These are phyloP conservation scores for Montipora efflorescens DNA, from an alignment of 64 coral and sea anemone species.

Conservation along the genomic window DNA sequence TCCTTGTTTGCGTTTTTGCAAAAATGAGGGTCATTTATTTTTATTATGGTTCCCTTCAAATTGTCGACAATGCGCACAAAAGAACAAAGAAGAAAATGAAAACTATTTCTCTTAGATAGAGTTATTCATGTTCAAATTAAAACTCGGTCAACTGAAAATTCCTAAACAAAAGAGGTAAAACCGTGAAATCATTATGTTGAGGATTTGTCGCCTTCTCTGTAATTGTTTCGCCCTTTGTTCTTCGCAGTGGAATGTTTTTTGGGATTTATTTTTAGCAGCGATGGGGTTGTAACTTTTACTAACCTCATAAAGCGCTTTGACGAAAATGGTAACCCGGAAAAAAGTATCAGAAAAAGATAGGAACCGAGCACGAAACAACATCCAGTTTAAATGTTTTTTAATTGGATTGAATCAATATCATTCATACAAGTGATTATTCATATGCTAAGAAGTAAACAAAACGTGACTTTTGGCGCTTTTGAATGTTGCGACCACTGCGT, in stretches of 20 bases:
- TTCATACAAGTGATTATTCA: slow-evolving; percentile 16
- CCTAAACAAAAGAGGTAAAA: slow-evolving; percentile 5
- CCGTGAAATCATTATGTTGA: slow-evolving; percentile 16
- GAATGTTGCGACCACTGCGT: slow-evolving; percentile 2
- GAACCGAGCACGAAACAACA: not conserved
- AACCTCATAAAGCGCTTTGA: not conserved
- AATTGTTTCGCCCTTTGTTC: slow-evolving; percentile 15
- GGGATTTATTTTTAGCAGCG: slow-evolving; percentile 31
- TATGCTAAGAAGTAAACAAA: slow-evolving; percentile 49
- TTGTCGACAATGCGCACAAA: slow-evolving; percentile 36
- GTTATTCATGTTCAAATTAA: slow-evolving; percentile 56
- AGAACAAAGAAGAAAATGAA: slow-evolving; percentile 37
- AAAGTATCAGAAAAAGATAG: not conserved
- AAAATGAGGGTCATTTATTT: slow-evolving; percentile 30
- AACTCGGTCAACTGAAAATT: slow-evolving; percentile 57
- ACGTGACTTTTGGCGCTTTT: slow-evolving; percentile 30
- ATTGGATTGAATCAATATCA: slow-evolving; percentile 17
- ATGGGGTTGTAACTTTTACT: not conserved
- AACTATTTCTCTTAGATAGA: not conserved
- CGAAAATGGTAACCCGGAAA: not conserved
- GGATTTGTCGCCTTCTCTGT: slow-evolving; percentile 14
- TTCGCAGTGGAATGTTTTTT: not conserved
- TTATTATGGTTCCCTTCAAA: slow-evolving; percentile 12
- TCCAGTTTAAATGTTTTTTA: slow-evolving; percentile 12
- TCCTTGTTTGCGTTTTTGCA: not conserved